Evolutionary conservation across 2,797 vertebrate genomes (phyloP), one percentile per base, ranked within the genome.

Genomic region (Nyctalus aviator): DNA sequence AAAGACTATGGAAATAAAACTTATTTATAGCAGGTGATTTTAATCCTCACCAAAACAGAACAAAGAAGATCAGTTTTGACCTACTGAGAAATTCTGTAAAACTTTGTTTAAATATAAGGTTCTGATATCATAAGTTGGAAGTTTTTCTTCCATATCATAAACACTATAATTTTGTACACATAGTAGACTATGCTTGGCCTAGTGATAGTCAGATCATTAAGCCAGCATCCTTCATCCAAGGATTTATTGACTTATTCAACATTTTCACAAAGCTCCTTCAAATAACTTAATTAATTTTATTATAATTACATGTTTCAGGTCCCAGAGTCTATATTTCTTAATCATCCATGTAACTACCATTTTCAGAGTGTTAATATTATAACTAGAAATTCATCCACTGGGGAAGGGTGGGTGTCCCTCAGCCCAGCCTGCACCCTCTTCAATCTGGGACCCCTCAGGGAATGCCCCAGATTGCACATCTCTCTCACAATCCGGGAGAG

Each of bases 201-300:
- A 14, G 12, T 57, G 41, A 73, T 53, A 84, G 44, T 66, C 3
- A 81, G 25, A 62, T 37, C 37, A 83, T 75, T 84, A 68, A 44
- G 27, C 1, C 32, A 64, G 3, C n/a, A 48, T 35, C 18, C 0
- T 57, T 55, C 25, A 27, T 81, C n/a, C 82, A n/a, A 75, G 37
- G 1, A 46, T 41, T 48, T 84, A 79, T 23, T 76, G 12, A 93
- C 50, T 59, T 87, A 68, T 71, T 84, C 62, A 79, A 66, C 0
- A 62, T 73, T 84, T 90, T 71, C 25, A 75, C n/a, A 88, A 93
- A 48, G n/a, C 72, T 23, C 17, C 84, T 77, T 55, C 8, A 79
- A 85, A 32, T 81, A 53, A 66, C 4, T 44, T n/a, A 91, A 59
- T 59, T 62, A 62, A 57, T 27, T 32, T 48, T 48, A 5, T 66